Conservation (phyloP, 2,888 invertebrate genomes). For the Caenorhabditis panamensis region DNA sequence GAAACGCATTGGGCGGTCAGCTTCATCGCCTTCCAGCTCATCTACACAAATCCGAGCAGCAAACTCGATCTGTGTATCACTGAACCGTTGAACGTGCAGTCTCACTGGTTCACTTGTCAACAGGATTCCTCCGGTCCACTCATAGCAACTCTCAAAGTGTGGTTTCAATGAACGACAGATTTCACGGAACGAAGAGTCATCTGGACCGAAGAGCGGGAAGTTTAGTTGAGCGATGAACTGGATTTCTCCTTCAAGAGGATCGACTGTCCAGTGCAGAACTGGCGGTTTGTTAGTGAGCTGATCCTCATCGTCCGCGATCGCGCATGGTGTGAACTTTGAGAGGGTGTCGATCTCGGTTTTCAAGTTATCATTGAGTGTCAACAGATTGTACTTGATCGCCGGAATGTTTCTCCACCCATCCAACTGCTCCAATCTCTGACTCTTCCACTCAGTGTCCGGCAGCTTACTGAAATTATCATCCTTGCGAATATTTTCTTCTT, state of each 20-base stretch:
- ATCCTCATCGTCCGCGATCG: slow-evolving; percentile 46
- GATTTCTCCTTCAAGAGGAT: slow-evolving; percentile 67
- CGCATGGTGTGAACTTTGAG: slow-evolving; percentile 37
- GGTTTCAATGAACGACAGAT: slow-evolving; percentile 61
- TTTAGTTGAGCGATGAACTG: slow-evolving; percentile 66
- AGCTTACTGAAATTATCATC: slow-evolving; percentile 41
- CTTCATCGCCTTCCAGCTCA: slow-evolving; percentile 66
- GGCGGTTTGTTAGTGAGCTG: slow-evolving; percentile 52
- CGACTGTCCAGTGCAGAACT: slow-evolving; percentile 67
- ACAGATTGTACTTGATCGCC: slow-evolving; percentile 57
- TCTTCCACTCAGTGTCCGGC: slow-evolving; percentile 64
- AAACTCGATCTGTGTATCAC: slow-evolving; percentile 64
- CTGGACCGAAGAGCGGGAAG: slow-evolving; percentile 64
- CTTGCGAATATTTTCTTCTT: too few species aligned
- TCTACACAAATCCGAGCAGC: slow-evolving; percentile 66
- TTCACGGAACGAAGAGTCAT: slow-evolving; percentile 63
- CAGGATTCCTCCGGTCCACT: slow-evolving; percentile 66
- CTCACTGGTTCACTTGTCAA: slow-evolving; percentile 64
- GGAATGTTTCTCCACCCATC: slow-evolving; percentile 65
- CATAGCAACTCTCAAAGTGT: slow-evolving; percentile 59
- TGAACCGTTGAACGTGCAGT: slow-evolving; percentile 63
- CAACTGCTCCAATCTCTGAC: slow-evolving; percentile 58
- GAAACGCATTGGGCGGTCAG: slow-evolving; percentile 52
- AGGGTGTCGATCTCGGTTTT: slow-evolving; percentile 50
- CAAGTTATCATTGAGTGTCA: slow-evolving; percentile 58